Conservation (phyloP, 2,888 invertebrate genomes). For the Eulithis prunata region DNA sequence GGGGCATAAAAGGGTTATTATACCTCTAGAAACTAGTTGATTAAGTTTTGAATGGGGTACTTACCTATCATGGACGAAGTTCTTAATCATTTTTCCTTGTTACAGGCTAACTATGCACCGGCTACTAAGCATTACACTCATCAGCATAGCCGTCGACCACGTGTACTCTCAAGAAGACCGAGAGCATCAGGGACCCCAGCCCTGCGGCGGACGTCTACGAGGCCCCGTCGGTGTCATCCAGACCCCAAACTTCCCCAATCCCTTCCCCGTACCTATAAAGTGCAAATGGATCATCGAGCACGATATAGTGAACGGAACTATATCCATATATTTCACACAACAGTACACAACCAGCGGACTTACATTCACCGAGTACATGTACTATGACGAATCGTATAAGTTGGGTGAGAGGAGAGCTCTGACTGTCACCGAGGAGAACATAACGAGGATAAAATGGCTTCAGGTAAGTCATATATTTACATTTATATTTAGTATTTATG, state of each 20-base stretch:
- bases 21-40: no score
- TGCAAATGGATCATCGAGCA: constrained; percentile 94
- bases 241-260: constrained; percentile 93
- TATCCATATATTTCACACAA: constrained; percentile 94
- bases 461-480: constrained; percentile 61
- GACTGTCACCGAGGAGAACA: constrained; percentile 89
- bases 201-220: constrained; percentile 88
- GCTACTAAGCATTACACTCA: constrained; percentile 64
- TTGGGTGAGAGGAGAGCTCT: constrained; percentile 87
- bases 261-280: constrained; percentile 91
- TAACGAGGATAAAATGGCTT: constrained; percentile 86
- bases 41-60: no score
- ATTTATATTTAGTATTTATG: constrained; percentile 31
- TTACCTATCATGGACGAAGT: no score
- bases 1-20: no score
- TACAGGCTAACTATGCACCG: constrained; percentile 68
- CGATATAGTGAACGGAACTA: constrained; percentile 89
- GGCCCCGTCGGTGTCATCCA: constrained; percentile 88
- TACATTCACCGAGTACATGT: constrained; percentile 90
- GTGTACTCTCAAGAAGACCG: constrained; percentile 61
- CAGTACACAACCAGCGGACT: constrained; percentile 92
- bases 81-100: constrained; percentile 44
- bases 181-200: constrained; percentile 71
- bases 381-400: constrained; percentile 88
- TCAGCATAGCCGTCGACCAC: constrained; percentile 59